These are phyloP conservation scores for Vulpes vulpes DNA, from an alignment of 2,113 vertebrate species.

Conservation along the genomic window DNA sequence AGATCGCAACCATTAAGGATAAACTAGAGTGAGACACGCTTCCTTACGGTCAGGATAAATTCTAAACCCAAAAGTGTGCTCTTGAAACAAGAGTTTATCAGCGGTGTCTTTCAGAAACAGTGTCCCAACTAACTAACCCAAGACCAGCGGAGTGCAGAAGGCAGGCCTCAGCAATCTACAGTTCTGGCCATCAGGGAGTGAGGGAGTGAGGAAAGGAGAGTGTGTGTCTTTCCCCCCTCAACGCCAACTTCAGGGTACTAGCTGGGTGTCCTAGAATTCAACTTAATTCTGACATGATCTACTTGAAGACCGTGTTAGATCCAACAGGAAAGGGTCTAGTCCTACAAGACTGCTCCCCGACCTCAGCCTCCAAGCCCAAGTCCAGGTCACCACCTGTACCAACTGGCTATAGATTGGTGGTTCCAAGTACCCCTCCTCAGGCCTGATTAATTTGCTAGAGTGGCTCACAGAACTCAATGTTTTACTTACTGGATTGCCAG, in stretches of 20 bases:
- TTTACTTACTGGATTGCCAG: neutral
- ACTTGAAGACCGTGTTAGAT: neutral
- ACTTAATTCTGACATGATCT: neutral
- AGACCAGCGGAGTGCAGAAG: neutral
- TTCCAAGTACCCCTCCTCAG: neutral
- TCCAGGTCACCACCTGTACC: neutral
- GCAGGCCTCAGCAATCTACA: neutral
- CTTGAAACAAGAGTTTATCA: neutral
- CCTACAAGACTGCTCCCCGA: neutral
- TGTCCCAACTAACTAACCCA: neutral
- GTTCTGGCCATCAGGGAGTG: neutral
- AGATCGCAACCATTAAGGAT: neutral
- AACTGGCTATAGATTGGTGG: too few relatives aligned
- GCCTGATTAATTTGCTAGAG: neutral
- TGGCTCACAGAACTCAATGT: neutral
- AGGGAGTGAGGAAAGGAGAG: too few relatives aligned
- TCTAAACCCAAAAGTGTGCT: neutral
- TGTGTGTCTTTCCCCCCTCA: too few relatives aligned
- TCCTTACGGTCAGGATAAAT: neutral
- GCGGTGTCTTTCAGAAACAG: neutral
- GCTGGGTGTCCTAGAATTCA: neutral
- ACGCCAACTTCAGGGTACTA: neutral
- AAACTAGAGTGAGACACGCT: neutral
- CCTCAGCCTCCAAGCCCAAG: neutral
- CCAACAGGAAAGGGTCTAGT: neutral